These are phyloP conservation scores for Drosophila ironensis DNA, from an alignment of 1,140 invertebrate species.

Conservation along the genomic window DNA sequence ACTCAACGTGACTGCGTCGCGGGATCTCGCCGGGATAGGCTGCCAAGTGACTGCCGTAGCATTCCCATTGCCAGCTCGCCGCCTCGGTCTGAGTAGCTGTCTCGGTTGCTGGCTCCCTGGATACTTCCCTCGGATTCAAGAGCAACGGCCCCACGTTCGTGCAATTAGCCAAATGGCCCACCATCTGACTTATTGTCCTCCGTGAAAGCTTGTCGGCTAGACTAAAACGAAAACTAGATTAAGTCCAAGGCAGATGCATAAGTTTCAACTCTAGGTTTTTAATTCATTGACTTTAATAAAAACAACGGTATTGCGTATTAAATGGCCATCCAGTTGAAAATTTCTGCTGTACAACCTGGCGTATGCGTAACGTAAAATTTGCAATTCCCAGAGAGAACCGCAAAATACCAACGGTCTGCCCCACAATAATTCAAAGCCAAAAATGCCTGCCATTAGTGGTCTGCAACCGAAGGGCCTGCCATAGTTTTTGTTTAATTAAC, in stretches of 20 bases:
- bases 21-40: slow-evolving; percentile 40
- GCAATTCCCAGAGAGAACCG: slow-evolving; percentile 9
- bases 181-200: slow-evolving; percentile 43
- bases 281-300: too few relatives aligned
- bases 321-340: background rate
- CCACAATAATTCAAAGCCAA: slow-evolving; percentile 41
- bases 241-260: background rate
- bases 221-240: slow-evolving; percentile 7
- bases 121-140: slow-evolving; percentile 26
- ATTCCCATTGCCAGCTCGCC: too few relatives aligned
- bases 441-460: slow-evolving; percentile 51
- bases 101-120: slow-evolving; percentile 2
- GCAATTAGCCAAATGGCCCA: slow-evolving; percentile 73
- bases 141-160: slow-evolving; percentile 55
- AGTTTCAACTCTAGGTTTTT: too few relatives aligned
- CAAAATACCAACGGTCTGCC: slow-evolving; percentile 22
- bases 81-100: background rate
- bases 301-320: too few relatives aligned
- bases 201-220: slow-evolving; percentile 24
- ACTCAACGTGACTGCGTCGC: slow-evolving; percentile 71
- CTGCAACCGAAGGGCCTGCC: slow-evolving; percentile 6
- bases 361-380: slow-evolving; percentile 11
- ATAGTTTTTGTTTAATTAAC: slow-evolving; percentile 66
- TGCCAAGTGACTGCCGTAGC: slow-evolving; percentile 31
- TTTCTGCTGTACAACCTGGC: slow-evolving; percentile 6